Evolutionary conservation across 2,797 vertebrate genomes (phyloP).

Genomic region (Silurus lanzhouensis): DNA sequence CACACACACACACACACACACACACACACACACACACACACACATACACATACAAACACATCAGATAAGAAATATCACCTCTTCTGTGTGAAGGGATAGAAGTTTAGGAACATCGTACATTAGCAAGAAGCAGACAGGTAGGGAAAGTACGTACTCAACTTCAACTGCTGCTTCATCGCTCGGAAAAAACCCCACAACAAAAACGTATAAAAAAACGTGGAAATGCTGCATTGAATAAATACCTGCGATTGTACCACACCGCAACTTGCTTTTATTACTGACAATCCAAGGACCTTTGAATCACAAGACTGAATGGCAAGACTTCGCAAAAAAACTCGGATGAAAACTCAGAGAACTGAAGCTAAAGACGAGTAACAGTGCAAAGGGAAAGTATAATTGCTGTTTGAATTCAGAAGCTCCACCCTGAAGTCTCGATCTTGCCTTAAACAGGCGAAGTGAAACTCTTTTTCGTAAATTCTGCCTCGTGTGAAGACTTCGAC

Average conservation of each 20-base stretch:
- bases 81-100: not conserved
- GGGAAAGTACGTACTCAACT: not conserved
- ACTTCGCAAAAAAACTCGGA: not conserved
- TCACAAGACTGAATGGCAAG: not conserved
- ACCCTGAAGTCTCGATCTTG: not conserved
- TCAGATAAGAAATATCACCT: conserved; percentile 40
- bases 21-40: conserved; percentile 9
- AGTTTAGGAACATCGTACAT: not conserved
- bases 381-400: too few species aligned
- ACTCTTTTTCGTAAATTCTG: conserved; percentile 34
- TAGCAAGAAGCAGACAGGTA: not conserved
- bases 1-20: conserved; percentile 18
- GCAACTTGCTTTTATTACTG: not conserved
- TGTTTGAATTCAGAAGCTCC: not conserved
- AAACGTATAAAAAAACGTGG: too few species aligned
- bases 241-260: not conserved
- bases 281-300: not conserved
- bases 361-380: too few species aligned
- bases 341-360: too few species aligned
- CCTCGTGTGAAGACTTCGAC: not conserved
- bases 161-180: not conserved
- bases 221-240: not conserved
- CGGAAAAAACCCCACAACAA: not conserved
- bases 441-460: conserved; percentile 18
- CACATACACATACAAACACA: too few species aligned